Evolutionary conservation across 2,797 vertebrate genomes (phyloP).

Genomic region (Adrianichthys oophorus): DNA sequence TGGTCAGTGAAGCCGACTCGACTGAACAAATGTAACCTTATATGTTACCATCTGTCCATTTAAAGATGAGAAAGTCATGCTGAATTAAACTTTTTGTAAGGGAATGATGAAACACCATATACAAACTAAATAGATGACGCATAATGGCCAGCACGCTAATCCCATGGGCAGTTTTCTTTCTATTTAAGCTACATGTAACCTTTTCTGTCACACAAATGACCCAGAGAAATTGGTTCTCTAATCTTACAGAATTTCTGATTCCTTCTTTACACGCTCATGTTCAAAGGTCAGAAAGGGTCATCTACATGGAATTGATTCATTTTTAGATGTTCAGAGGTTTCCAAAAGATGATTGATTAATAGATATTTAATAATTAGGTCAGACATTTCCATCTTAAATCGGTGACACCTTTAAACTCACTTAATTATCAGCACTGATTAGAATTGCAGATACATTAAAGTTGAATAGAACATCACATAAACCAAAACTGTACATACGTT

Average conservation of each 20-base stretch:
- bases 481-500: constrained; percentile 1
- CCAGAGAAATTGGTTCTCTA: constrained; percentile 45
- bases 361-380: constrained; percentile 65
- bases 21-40: constrained; percentile 61
- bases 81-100: constrained; percentile 66
- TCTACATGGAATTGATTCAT: constrained; percentile 39
- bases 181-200: constrained; percentile 30
- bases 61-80: constrained; percentile 50
- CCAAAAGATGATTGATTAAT: constrained; percentile 67
- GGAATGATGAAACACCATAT: constrained; percentile 56
- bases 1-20: constrained; percentile 33
- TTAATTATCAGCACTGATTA: constrained; percentile 43
- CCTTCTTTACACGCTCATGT: constrained; percentile 9
- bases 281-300: constrained; percentile 49
- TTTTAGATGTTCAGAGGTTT: constrained; percentile 41
- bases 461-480: neutral
- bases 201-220: constrained; percentile 40
- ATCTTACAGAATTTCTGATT: constrained; percentile 54
- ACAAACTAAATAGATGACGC: constrained; percentile 60
- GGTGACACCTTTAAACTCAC: constrained; percentile 40
- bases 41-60: constrained; percentile 65
- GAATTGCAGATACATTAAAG: constrained; percentile 33
- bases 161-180: constrained; percentile 37
- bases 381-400: constrained; percentile 41
- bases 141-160: constrained; percentile 58